Percentiles rank a stretch among this genome's conserved stretches.
Conservation (phyloP, 2,797 vertebrate genomes). For the Phalanger gymnotis region DNA sequence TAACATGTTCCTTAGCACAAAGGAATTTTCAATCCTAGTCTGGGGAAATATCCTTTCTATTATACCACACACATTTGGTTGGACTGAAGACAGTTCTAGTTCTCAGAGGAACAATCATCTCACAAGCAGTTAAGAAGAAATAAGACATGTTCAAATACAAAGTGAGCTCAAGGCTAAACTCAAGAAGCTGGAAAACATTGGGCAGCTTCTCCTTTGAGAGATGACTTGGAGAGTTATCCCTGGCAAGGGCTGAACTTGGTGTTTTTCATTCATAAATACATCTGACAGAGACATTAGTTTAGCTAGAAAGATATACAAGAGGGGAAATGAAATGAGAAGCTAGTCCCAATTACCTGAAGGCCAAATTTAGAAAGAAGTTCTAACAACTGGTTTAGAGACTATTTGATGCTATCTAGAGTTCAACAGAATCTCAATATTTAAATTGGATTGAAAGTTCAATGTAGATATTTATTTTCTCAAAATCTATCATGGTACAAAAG, state of each 20-base stretch:
- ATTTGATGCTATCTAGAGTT: background rate
- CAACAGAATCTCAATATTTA: background rate
- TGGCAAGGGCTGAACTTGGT: background rate
- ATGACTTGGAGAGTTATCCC: background rate
- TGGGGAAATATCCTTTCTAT: background rate
- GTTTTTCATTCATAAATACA: background rate
- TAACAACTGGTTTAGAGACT: background rate
- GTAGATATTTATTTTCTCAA: background rate
- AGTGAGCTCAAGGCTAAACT: background rate
- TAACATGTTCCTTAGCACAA: background rate
- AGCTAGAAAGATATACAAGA: background rate
- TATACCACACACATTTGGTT: background rate
- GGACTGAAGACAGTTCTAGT: background rate
- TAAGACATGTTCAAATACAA: background rate
- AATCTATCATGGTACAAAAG: background rate
- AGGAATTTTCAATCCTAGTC: constrained; percentile 5
- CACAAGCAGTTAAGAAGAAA: constrained; percentile 19
- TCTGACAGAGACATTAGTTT: background rate
- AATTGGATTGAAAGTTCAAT: background rate
- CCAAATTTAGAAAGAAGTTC: background rate
- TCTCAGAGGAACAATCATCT: background rate
- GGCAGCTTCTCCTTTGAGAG: background rate
- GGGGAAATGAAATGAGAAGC: background rate
- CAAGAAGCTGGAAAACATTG: background rate
- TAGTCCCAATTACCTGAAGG: background rate